Conservation (phyloP, 2,888 invertebrate species). For the Drosophila subquinaria region DNA sequence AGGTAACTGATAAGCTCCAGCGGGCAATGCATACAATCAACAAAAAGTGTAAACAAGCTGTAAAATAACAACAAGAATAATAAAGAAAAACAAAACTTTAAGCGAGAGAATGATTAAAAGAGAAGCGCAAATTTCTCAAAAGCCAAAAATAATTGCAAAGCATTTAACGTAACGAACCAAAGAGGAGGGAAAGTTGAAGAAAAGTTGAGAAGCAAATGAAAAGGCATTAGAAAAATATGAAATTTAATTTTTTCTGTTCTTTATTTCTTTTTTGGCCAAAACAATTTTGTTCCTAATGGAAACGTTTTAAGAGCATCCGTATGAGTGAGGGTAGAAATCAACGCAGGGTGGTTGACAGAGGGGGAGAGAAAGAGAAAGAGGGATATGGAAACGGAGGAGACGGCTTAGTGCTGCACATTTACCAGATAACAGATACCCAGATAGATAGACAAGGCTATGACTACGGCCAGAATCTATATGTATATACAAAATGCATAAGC, state of each 20-base stretch:
- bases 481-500: slow-evolving; percentile 69
- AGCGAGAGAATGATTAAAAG: slow-evolving; percentile 42
- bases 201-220: slow-evolving; percentile 32
- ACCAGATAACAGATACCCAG: slow-evolving; percentile 59
- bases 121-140: slow-evolving; percentile 25
- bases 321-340: background rate
- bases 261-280: slow-evolving; percentile 13
- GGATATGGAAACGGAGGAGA: background rate
- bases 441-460: slow-evolving; percentile 13
- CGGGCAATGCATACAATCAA: slow-evolving; percentile 72
- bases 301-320: slow-evolving; percentile 30
- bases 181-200: background rate
- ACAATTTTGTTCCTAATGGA: slow-evolving; percentile 56
- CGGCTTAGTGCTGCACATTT: slow-evolving; percentile 69
- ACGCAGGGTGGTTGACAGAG: background rate
- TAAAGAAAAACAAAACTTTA: slow-evolving; percentile 12
- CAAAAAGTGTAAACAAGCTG: slow-evolving; percentile 55
- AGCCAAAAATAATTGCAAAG: slow-evolving; percentile 59
- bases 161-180: slow-evolving; percentile 39
- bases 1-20: slow-evolving; percentile 55
- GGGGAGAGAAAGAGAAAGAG: background rate
- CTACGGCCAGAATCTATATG: background rate
- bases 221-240: slow-evolving; percentile 45
- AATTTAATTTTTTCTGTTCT: slow-evolving; percentile 42
- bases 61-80: slow-evolving; percentile 17